Percentiles rank a stretch among this genome's conserved stretches.
Conservation (phyloP, 2,888 invertebrate species). For the Drosophila robusta region DNA sequence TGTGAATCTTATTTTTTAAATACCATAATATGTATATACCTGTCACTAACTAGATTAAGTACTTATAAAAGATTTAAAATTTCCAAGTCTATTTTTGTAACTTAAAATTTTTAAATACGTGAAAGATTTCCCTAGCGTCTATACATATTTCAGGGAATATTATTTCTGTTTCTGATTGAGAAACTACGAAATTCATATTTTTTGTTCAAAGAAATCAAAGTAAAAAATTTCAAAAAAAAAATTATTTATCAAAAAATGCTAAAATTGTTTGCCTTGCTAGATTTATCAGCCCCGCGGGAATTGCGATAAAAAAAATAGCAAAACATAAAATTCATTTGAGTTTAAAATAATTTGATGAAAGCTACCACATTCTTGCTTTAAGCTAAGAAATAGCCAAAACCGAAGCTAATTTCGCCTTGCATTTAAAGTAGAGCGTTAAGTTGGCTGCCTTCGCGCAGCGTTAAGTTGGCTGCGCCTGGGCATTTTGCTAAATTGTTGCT, state of each 20-base stretch:
- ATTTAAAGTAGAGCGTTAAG: slow-evolving; percentile 3
- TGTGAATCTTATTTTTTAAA: neutral
- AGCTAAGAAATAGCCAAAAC: too few relatives aligned
- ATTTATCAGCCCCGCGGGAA: neutral
- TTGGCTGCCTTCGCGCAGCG: slow-evolving; percentile 14
- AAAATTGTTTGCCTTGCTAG: too few relatives aligned
- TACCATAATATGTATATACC: neutral
- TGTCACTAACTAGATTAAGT: neutral
- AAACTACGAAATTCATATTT: too few relatives aligned
- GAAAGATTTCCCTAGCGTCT: too few relatives aligned
- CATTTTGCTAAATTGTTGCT: neutral
- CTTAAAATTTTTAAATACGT: neutral
- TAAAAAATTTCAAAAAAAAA: too few relatives aligned
- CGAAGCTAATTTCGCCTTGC: neutral
- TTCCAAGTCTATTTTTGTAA: neutral
- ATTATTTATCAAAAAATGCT: too few relatives aligned
- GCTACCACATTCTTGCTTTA: too few relatives aligned
- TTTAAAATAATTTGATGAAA: neutral
- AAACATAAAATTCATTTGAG: neutral
- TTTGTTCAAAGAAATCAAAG: too few relatives aligned
- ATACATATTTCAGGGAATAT: too few relatives aligned
- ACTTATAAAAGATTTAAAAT: neutral
- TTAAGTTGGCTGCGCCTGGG: slow-evolving; percentile 22
- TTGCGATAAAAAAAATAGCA: neutral
- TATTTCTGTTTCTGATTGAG: too few relatives aligned